Evolutionary conservation across 2,113 vertebrate genomes (phyloP).

Genomic region (Ariopsis seemanni): DNA sequence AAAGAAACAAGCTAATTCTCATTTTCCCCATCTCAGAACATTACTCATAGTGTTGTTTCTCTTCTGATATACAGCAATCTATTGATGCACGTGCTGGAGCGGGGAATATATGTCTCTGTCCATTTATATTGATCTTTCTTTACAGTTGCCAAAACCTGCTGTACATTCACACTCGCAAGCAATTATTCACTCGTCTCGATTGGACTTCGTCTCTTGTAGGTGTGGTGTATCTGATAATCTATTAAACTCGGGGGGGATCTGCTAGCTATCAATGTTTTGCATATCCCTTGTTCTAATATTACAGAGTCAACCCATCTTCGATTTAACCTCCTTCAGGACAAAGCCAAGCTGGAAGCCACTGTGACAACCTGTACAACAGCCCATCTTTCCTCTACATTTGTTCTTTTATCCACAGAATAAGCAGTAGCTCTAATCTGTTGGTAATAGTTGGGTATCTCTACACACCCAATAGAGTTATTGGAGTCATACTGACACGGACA

Average conservation of each 20-base stretch:
- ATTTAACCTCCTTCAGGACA: not conserved
- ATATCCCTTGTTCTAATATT: not conserved
- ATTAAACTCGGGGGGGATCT: not conserved
- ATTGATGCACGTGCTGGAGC: not conserved
- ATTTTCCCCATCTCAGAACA: not conserved
- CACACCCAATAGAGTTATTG: not conserved
- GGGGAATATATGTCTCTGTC: no score
- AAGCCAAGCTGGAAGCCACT: not conserved
- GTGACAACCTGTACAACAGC: not conserved
- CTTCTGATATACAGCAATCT: not conserved
- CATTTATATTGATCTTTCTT: not conserved
- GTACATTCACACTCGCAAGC: not conserved
- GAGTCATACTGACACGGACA: conserved; percentile 6
- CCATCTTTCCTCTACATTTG: no score
- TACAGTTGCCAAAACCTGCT: not conserved
- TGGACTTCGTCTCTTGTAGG: not conserved
- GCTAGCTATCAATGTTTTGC: not conserved
- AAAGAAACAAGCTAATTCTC: not conserved
- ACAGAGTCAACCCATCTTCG: not conserved
- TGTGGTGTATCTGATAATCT: not conserved
- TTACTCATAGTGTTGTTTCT: not conserved
- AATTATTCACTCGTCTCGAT: not conserved
- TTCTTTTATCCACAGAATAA: no score
- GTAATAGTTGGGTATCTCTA: not conserved
- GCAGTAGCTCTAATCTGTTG: not conserved